phyloP scores from a whole-genome alignment of 2,888 invertebrate species.

The Thymelicus lineola region DNA sequence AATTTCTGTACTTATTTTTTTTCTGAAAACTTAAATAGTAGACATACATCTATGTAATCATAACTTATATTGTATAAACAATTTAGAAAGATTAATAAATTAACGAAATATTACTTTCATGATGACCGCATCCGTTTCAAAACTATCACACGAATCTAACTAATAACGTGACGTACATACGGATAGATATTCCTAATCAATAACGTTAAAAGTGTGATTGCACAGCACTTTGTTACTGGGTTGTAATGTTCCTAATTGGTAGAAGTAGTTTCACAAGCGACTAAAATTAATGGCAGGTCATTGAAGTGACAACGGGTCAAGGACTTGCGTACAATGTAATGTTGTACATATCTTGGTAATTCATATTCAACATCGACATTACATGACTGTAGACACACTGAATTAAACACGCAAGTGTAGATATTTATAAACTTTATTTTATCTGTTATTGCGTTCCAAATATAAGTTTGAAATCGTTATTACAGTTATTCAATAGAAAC shows the following conservation, averaged over 20 bases:
- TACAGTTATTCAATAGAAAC: no score
- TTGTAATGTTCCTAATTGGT: neutral
- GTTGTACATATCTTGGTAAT: neutral
- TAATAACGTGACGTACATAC: no score
- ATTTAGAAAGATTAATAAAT: no score
- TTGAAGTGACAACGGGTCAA: conserved; percentile 5
- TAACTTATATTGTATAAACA: no score
- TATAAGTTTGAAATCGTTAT: neutral
- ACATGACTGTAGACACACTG: neutral
- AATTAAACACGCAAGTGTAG: neutral
- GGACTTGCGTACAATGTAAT: neutral
- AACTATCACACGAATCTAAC: neutral
- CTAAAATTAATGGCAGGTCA: conserved; percentile 6
- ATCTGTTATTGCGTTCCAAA: conserved; percentile 1
- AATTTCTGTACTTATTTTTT: no score
- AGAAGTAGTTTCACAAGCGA: neutral
- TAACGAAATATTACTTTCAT: neutral
- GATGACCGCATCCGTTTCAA: neutral
- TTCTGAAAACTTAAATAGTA: no score
- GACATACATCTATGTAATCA: no score
- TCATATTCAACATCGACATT: neutral
- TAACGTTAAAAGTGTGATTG: neutral
- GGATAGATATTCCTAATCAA: no score
- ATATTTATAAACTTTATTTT: neutral
- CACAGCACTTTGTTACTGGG: neutral